Base-by-base conservation (phyloP, 2,113 vertebrate genomes). In the Scartelaos histophorus region DNA sequence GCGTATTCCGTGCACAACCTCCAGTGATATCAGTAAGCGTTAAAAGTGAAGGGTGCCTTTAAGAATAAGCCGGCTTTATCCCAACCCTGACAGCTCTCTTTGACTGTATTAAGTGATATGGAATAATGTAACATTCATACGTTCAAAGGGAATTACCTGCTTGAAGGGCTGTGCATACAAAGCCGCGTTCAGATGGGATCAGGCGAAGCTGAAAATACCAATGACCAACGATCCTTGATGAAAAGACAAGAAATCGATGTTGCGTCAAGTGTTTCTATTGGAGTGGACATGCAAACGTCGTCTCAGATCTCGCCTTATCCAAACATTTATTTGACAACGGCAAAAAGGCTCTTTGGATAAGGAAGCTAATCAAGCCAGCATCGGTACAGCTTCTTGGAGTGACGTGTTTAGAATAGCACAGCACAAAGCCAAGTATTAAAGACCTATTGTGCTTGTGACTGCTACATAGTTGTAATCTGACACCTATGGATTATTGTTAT, bases 51-150 rank as follows among this genome's bases (percentile, higher is more conserved):
- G 68, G 71, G 78, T 76, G 84, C 86, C 85, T 92, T 92, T 76
- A 87, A 88, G 82, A 89, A 85, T 85, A 89, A 82, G 81, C 87
- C 78, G 77, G 80, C 83, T 89, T 92, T 83, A 90, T 92, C 91
- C 79, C 64, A 45, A n/a, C 60, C 71, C 67, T 82, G 84, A 84
- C 78, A 66, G 74, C 22, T 82, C 76, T 73, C 75, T 87, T 80
- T 87, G 80, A 81, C 83, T 75, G 71, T 19, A 61, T 56, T 82
- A 67, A 83, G 82, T 79, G 77, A 86, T 73, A 71, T 66, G 76
- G 81, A 82, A 79, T 68, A 81, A 88, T 9, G 60, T 56, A 79
- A 73, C 76, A 78, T 80, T 80, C 64, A 78, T 13, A 66, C 60
- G 69, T 70, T 54, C 24, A 4, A 24, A 34, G 66, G 73, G 60